These are phyloP conservation scores for Ovibos moschatus DNA, from an alignment of 2,113 vertebrate genomes.

Conservation along the genomic window DNA sequence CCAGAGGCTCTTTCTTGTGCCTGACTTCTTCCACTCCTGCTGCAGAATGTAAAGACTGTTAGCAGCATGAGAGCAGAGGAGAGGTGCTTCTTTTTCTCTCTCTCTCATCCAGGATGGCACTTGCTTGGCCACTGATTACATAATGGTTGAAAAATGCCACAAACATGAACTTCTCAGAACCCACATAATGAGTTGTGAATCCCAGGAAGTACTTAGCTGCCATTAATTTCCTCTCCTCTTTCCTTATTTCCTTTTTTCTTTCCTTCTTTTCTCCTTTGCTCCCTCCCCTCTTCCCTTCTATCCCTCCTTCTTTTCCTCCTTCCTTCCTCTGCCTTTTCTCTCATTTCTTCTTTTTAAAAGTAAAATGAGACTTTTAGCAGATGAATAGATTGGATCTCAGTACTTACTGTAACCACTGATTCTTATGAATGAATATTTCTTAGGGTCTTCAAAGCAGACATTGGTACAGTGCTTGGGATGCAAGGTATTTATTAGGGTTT, in stretches of 20 bases:
- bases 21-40: neutral
- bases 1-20: neutral
- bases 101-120: neutral
- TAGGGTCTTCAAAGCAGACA: neutral
- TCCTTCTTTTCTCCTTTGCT: neutral
- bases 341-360: constrained; percentile 4
- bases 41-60: neutral
- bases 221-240: neutral
- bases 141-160: neutral
- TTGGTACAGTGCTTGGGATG: neutral
- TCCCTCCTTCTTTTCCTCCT: neutral
- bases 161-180: neutral
- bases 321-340: neutral
- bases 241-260: neutral
- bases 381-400: neutral
- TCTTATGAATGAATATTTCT: constrained; percentile 5
- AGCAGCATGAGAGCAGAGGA: neutral
- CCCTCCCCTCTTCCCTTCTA: neutral
- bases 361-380: neutral
- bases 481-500: neutral
- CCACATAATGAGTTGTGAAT: neutral
- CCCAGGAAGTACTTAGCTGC: neutral
- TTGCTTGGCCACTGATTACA: neutral
- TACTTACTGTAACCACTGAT: neutral
- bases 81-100: neutral